Percentiles rank a stretch among this genome's conserved stretches.
Evolutionary conservation across 2,888 invertebrate genomes (phyloP).

Genomic region (Archips xylosteana): DNA sequence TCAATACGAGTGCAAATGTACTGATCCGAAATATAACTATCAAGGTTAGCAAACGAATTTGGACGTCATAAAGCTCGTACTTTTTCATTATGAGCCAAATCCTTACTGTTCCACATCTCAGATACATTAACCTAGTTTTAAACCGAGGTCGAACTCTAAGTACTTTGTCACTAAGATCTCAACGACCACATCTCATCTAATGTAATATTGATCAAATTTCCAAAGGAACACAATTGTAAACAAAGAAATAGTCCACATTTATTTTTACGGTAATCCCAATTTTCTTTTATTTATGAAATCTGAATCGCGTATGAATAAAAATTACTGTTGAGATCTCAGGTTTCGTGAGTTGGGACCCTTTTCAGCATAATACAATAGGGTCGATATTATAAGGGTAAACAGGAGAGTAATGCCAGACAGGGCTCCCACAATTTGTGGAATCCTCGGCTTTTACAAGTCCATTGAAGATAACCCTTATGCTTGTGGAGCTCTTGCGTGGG

Average conservation of each 20-base stretch:
- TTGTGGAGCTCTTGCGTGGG: conserved; percentile 57
- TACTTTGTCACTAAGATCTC: conserved; percentile 61
- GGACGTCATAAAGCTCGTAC: conserved; percentile 54
- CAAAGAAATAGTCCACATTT: not conserved
- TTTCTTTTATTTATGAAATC: conserved; percentile 12
- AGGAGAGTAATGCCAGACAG: conserved; percentile 35
- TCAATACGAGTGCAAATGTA: conserved; percentile 56
- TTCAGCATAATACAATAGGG: conserved; percentile 35
- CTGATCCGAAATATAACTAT: conserved; percentile 57
- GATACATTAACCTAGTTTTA: conserved; percentile 78
- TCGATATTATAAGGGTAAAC: conserved; percentile 39
- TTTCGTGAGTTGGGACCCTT: conserved; percentile 30
- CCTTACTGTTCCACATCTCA: conserved; percentile 70
- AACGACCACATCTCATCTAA: conserved; percentile 13
- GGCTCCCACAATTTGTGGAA: conserved; percentile 39
- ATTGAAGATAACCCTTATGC: conserved; percentile 65
- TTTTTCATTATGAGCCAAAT: conserved; percentile 65
- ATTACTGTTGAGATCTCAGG: conserved; percentile 21
- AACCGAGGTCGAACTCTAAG: conserved; percentile 65
- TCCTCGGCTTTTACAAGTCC: conserved; percentile 61
- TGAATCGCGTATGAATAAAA: conserved; percentile 16
- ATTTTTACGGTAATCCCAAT: not conserved
- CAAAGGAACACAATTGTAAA: conserved; percentile 38
- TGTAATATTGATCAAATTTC: conserved; percentile 5
- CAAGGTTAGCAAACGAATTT: conserved; percentile 64